Percentiles rank a stretch among this genome's conserved stretches.
Conservation (phyloP, 2,888 invertebrate species). For the Eumerus sabulonum region DNA sequence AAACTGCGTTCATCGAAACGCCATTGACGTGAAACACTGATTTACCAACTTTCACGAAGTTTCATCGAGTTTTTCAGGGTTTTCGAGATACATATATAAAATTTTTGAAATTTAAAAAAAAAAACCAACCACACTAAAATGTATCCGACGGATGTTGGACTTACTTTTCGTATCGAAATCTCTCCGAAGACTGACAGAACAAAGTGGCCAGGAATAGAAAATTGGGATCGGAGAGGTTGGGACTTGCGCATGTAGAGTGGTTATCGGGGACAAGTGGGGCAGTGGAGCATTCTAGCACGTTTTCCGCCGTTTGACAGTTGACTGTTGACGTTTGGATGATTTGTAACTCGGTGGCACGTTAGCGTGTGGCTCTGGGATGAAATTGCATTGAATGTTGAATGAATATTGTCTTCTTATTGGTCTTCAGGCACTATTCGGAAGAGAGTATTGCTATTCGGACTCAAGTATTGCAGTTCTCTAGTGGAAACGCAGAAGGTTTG, state of each 20-base stretch:
- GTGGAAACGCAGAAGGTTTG: no score
- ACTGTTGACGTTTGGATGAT: no score
- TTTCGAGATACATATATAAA: constrained; percentile 18
- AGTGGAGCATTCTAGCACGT: no score
- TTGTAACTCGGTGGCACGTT: neutral
- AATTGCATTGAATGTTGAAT: no score
- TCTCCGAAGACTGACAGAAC: constrained; percentile 54
- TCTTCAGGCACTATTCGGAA: no score
- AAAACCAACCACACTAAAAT: neutral
- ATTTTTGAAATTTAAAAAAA: constrained; percentile 5
- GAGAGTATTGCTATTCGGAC: no score
- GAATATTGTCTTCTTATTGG: no score
- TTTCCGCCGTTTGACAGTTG: neutral
- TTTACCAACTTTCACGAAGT: neutral
- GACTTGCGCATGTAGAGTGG: no score
- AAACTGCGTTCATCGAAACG: neutral
- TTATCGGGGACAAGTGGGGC: no score
- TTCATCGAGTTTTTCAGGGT: no score
- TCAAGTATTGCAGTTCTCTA: no score
- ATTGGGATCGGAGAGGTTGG: neutral
- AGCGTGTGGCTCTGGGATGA: no score
- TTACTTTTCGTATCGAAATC: constrained; percentile 65
- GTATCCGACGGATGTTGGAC: constrained; percentile 9
- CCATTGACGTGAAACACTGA: neutral
- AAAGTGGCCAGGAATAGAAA: constrained; percentile 26